Evolutionary conservation across 2,113 vertebrate species (phyloP).

Genomic region (Nanger granti): DNA sequence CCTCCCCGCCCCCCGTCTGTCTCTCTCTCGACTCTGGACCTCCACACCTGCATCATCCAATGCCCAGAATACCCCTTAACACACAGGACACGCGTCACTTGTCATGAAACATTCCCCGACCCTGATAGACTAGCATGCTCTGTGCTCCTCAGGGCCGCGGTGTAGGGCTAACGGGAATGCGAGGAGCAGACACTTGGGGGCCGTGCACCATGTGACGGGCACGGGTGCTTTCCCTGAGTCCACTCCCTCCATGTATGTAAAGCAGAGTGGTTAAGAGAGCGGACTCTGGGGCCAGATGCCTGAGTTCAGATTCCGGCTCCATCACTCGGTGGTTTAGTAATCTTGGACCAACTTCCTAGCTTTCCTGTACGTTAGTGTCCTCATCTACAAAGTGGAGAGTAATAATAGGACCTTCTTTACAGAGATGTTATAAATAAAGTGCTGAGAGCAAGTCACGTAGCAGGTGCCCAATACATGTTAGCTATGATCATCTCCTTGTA

Average conservation of each 20-base stretch:
- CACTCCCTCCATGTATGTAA: fast-evolving
- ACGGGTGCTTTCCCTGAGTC: neutral
- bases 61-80: neutral
- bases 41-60: neutral
- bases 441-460: neutral
- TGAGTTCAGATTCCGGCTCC: neutral
- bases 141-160: fast-evolving
- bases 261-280: neutral
- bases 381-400: neutral
- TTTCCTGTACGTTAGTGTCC: neutral
- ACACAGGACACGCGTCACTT: neutral
- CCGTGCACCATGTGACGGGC: fast-evolving
- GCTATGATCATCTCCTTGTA: neutral
- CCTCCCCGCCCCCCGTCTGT: fast-evolving
- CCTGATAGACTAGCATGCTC: neutral
- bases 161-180: neutral
- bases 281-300: neutral
- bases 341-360: neutral
- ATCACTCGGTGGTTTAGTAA: neutral
- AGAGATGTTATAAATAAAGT: neutral
- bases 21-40: neutral
- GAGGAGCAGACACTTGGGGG: fast-evolving
- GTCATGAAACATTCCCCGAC: neutral
- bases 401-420: neutral
- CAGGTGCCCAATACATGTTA: neutral